These are phyloP conservation scores for Achatina immaculata DNA, from an alignment of 1,140 invertebrate genomes.

Conservation along the genomic window DNA sequence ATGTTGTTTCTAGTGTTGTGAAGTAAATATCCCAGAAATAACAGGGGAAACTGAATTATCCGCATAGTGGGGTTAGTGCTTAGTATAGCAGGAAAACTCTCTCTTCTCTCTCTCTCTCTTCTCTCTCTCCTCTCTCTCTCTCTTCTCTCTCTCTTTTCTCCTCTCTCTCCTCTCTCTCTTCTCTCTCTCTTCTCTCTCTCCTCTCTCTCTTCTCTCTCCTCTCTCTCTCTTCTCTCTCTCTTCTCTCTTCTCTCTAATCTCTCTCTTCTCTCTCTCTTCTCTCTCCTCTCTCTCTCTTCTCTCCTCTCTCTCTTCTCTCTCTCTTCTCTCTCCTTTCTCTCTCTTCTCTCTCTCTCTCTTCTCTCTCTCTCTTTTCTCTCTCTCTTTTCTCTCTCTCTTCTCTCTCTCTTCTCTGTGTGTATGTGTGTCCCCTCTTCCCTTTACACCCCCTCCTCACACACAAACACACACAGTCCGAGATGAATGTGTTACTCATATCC, in stretches of 20 bases:
- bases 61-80: too few species aligned
- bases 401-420: too few species aligned
- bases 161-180: neutral
- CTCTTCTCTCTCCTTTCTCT: neutral
- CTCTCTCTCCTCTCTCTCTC: neutral
- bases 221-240: neutral
- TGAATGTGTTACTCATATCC: too few species aligned
- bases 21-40: too few species aligned
- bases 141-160: neutral
- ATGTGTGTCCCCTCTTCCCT: too few species aligned
- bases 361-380: too few species aligned
- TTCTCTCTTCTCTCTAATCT: neutral
- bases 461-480: too few species aligned
- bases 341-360: slow-evolving; percentile 1
- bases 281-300: neutral
- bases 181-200: neutral
- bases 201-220: neutral
- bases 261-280: slow-evolving; percentile 14
- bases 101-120: neutral
- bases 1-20: too few species aligned
- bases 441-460: too few species aligned
- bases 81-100: too few species aligned
- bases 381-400: too few species aligned
- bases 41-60: too few species aligned
- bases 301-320: neutral